Conservation (phyloP, 2,113 vertebrate genomes). For the Sigmodon hispidus region DNA sequence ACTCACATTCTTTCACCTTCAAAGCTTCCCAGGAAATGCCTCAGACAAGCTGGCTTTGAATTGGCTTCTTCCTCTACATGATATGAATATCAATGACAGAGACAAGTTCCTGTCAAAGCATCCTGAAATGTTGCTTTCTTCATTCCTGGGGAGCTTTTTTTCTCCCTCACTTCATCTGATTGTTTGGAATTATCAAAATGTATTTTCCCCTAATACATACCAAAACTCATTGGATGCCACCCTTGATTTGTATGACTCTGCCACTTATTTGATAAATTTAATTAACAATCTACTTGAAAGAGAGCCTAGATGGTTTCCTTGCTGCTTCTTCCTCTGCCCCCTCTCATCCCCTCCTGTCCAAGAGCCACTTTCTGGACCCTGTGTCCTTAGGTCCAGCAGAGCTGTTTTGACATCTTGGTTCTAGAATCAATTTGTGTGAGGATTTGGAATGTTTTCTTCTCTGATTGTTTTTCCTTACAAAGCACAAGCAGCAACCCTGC, state of each 20-base stretch:
- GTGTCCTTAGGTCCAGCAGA: not conserved
- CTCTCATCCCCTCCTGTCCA: not conserved
- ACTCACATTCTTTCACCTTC: not conserved
- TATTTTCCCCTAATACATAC: not conserved
- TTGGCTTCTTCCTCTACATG: not conserved
- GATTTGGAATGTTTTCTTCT: not conserved
- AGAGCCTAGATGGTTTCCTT: not conserved
- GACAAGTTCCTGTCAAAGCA: not conserved
- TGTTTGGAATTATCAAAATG: not conserved
- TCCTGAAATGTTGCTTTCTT: not conserved
- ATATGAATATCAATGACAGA: not conserved
- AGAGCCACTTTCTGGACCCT: not conserved
- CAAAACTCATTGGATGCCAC: not conserved
- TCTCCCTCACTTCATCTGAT: not conserved
- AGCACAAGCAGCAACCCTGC: not conserved
- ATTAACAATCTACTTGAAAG: not conserved
- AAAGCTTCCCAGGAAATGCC: not conserved
- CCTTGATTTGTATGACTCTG: not conserved
- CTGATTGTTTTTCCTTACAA: constrained; percentile 26
- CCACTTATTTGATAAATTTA: constrained; percentile 16
- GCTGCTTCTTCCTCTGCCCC: no score
- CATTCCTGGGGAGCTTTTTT: not conserved
- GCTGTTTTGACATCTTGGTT: not conserved
- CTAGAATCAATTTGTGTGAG: not conserved
- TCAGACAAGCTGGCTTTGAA: not conserved